phyloP scores from a whole-genome alignment of 2,797 vertebrate genomes.

The Dendrocincla fuliginosa region DNA sequence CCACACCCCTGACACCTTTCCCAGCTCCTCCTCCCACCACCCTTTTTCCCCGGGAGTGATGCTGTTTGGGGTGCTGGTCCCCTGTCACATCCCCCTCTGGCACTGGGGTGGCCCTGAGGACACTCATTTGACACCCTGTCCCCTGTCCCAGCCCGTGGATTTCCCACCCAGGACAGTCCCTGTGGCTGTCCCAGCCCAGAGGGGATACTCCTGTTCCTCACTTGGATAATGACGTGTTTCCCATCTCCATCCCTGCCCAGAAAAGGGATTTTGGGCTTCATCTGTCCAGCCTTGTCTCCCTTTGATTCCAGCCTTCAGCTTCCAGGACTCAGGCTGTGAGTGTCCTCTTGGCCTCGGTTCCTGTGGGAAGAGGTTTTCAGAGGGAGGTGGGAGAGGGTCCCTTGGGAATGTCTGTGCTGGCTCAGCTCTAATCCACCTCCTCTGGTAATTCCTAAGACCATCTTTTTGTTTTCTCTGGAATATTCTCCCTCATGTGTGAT shows the following conservation, averaged over 20 bases:
- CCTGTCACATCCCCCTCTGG: background rate
- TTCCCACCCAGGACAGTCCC: background rate
- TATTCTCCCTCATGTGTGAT: background rate
- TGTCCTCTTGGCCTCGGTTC: background rate
- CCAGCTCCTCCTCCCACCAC: fast-evolving
- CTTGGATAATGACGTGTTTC: fast-evolving
- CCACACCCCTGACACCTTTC: background rate
- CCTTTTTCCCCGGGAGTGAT: fast-evolving
- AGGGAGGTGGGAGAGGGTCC: background rate
- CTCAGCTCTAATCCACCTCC: background rate
- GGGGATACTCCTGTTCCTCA: background rate
- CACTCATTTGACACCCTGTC: fast-evolving
- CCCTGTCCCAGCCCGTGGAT: background rate
- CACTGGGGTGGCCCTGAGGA: background rate
- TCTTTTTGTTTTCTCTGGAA: background rate
- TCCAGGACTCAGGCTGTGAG: fast-evolving
- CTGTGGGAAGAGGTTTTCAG: background rate
- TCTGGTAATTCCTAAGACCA: background rate
- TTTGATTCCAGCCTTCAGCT: background rate
- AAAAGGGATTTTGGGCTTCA: background rate
- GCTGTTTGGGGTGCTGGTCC: background rate
- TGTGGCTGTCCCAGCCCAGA: fast-evolving
- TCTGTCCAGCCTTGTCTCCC: background rate
- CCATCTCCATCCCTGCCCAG: background rate
- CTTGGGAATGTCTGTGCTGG: background rate